These are phyloP conservation scores for Neogobius melanostomus DNA, from an alignment of 2,113 vertebrate genomes.

Conservation along the genomic window DNA sequence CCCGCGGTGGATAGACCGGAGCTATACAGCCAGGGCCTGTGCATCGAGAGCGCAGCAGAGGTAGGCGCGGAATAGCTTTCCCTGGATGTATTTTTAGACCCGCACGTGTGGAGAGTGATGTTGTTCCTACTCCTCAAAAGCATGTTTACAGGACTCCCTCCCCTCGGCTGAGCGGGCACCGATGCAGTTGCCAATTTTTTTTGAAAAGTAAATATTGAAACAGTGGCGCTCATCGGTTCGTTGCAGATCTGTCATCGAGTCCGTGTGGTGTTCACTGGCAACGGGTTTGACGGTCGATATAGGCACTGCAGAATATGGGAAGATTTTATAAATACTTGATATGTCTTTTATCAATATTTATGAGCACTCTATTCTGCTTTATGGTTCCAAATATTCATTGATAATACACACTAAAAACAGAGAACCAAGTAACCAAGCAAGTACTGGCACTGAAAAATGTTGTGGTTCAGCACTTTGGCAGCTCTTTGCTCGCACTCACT, in stretches of 20 bases:
- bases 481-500: too few species aligned
- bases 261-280: background rate
- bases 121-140: conserved; percentile 36
- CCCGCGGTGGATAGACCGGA: conserved; percentile 80
- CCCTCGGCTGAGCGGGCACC: conserved; percentile 11
- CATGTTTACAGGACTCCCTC: conserved; percentile 36
- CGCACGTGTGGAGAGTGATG: conserved; percentile 33
- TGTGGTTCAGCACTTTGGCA: too few species aligned
- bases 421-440: too few species aligned
- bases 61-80: conserved; percentile 52
- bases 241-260: conserved; percentile 27
- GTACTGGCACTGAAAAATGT: too few species aligned
- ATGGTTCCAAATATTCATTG: too few species aligned
- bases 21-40: conserved; percentile 28
- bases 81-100: conserved; percentile 63
- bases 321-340: too few species aligned
- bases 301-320: too few species aligned
- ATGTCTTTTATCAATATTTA: too few species aligned
- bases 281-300: too few species aligned
- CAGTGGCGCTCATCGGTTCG: conserved; percentile 55
- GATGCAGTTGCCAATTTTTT: conserved; percentile 52
- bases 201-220: conserved; percentile 65
- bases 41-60: conserved; percentile 37
- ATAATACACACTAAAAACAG: too few species aligned
- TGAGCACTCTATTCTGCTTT: too few species aligned